Evolutionary conservation across 2,797 vertebrate genomes (phyloP), one percentile per base, ranked within the genome.

Genomic region (Etheostoma nigrum): DNA sequence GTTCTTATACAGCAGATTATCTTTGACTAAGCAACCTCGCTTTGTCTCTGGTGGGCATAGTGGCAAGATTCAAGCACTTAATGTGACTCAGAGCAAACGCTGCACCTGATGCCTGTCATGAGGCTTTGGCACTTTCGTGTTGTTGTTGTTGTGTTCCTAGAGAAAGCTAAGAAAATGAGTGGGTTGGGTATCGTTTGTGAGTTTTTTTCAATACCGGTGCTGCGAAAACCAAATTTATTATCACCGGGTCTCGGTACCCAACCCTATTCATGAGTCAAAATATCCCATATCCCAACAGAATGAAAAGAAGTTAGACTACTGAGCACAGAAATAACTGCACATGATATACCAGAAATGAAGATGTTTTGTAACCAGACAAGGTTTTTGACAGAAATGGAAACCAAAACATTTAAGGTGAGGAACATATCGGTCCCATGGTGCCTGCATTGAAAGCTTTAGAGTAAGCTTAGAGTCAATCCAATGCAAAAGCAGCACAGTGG

Each of bases 21-120:
- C 80, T 84, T 68, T 73, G 85, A 86, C 82, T 63, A 67, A 68
- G 79, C 65, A 81, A 73, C 74, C 76, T 68, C 6, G 8, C 67
- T 60, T 71, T 14, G 67, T 87, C 86, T 83, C 90, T 36, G 44
- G 62, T 10, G 82, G 85, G 73, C 67, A 40, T 4, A 57, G 73
- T 23, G 63, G 71, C 64, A 68, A 76, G 83, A 85, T 67, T 89
- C 74, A 83, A 87, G 72, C 78, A 67, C 81, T 74, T 67, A 73
- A 76, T 65, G 85, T 65, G 81, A 82, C 66, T 79, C 67, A 44
- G 82, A 76, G 79, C 2, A 51, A 70, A 73, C 15, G 11, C 53
- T 73, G 85, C 87, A 92, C 86, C 89, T 88, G 92, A 89, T 78
- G 82, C 78, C 82, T 82, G 78, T 18, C 73, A 19, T 6, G 36